Evolutionary conservation across 2,888 invertebrate genomes (phyloP).

Genomic region (Mimas tiliae): DNA sequence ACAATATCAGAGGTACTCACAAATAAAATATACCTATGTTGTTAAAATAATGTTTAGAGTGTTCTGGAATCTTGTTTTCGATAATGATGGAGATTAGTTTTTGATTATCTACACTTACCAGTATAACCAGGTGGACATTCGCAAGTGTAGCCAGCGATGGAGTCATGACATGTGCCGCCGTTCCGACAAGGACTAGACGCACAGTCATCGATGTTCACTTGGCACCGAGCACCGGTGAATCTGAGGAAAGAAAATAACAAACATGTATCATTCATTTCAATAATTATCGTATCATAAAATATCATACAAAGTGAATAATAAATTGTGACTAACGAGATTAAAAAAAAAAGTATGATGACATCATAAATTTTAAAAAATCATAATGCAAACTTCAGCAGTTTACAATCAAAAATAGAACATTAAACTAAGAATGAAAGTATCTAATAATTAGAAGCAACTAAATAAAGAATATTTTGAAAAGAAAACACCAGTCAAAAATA

Average conservation of each 20-base stretch:
- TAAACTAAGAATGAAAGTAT: not conserved
- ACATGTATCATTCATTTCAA: not conserved
- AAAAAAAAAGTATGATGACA: no score
- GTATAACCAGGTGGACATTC: slow-evolving; percentile 95
- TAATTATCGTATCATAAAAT: no score
- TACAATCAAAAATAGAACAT: not conserved
- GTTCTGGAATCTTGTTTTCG: no score
- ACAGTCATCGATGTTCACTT: slow-evolving; percentile 96
- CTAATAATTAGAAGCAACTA: not conserved
- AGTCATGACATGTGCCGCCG: slow-evolving; percentile 94
- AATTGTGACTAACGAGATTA: no score
- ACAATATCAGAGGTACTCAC: no score
- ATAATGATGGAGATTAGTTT: not conserved
- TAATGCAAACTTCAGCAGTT: no score
- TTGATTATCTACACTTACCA: slow-evolving; percentile 69
- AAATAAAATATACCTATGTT: no score
- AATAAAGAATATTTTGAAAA: not conserved
- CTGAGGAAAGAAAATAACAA: slow-evolving; percentile 43
- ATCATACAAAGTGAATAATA: no score
- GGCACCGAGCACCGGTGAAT: slow-evolving; percentile 93
- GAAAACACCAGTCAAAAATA: not conserved
- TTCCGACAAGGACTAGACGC: slow-evolving; percentile 95
- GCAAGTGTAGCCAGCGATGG: slow-evolving; percentile 95
- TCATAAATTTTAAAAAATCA: no score
- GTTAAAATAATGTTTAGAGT: no score